phyloP scores from a whole-genome alignment of 2,113 vertebrate genomes.

The Gavialis gangeticus region DNA sequence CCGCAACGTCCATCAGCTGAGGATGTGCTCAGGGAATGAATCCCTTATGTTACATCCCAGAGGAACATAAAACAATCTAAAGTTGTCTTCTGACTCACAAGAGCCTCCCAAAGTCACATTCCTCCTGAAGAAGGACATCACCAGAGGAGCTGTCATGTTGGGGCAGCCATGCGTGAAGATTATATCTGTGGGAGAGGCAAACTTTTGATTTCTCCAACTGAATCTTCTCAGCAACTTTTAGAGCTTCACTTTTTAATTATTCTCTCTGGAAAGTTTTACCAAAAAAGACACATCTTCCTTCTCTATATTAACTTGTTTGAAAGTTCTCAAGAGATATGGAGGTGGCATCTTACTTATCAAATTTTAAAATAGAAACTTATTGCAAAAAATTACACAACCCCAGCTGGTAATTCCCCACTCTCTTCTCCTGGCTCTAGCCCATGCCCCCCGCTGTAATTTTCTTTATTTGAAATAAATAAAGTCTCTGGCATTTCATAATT shows the following conservation, averaged over 20 bases:
- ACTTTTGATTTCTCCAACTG: not conserved
- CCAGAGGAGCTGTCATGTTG: not conserved
- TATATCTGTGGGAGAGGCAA: not conserved
- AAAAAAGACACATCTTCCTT: constrained; percentile 12
- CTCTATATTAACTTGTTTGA: not conserved
- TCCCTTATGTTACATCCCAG: too few species aligned
- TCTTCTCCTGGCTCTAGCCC: accelerated
- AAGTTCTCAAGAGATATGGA: constrained; percentile 8
- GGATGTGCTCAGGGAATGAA: too few species aligned
- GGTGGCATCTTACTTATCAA: not conserved
- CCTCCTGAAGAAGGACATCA: accelerated
- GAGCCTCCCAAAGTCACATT: not conserved
- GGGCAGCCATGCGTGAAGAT: not conserved
- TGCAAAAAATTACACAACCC: not conserved
- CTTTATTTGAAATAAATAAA: not conserved
- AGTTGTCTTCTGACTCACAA: not conserved
- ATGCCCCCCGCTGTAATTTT: not conserved
- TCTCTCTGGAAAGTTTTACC: constrained; percentile 59
- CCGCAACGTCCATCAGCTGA: too few species aligned
- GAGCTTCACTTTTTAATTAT: constrained; percentile 58
- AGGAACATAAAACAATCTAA: accelerated
- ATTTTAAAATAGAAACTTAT: constrained; percentile 8
- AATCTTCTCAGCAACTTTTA: not conserved
- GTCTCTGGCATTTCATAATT: accelerated
- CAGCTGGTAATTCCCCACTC: not conserved